Conservation (phyloP, 2,797 vertebrate species). For the Synaphobranchus kaupii region DNA sequence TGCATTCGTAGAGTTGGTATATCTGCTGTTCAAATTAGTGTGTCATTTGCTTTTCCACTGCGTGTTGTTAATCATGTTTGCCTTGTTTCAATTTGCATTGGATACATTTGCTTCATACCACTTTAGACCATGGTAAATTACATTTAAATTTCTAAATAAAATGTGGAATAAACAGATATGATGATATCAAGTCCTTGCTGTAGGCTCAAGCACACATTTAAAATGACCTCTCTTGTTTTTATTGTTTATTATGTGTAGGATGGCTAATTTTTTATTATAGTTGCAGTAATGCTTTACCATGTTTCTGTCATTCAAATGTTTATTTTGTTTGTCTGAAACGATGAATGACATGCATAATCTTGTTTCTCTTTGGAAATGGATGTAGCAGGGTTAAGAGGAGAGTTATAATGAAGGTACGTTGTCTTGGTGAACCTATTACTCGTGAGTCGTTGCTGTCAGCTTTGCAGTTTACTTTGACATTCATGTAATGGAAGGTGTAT, state of each 20-base stretch:
- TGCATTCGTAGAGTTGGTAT: neutral
- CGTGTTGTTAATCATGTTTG: neutral
- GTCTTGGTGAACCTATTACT: constrained; percentile 51
- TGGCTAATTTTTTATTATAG: neutral
- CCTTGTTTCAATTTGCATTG: neutral
- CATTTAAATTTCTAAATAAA: neutral
- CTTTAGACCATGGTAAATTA: neutral
- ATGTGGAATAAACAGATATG: neutral
- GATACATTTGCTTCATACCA: neutral
- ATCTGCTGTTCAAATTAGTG: neutral
- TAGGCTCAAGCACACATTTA: neutral
- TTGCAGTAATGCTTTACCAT: neutral
- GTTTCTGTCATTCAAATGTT: neutral
- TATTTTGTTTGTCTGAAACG: neutral
- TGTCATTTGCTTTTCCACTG: neutral
- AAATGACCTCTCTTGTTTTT: neutral
- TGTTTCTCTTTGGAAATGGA: constrained; percentile 38
- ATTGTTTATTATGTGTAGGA: neutral
- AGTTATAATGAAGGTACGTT: constrained; percentile 18
- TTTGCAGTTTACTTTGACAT: constrained; percentile 43
- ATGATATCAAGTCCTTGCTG: neutral
- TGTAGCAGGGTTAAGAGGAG: constrained; percentile 28
- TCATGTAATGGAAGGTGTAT: constrained; percentile 48
- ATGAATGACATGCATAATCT: neutral
- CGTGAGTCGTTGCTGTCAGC: constrained; percentile 4